Conservation (phyloP, 2,113 vertebrate genomes). For the Ptilonorhynchus violaceus region DNA sequence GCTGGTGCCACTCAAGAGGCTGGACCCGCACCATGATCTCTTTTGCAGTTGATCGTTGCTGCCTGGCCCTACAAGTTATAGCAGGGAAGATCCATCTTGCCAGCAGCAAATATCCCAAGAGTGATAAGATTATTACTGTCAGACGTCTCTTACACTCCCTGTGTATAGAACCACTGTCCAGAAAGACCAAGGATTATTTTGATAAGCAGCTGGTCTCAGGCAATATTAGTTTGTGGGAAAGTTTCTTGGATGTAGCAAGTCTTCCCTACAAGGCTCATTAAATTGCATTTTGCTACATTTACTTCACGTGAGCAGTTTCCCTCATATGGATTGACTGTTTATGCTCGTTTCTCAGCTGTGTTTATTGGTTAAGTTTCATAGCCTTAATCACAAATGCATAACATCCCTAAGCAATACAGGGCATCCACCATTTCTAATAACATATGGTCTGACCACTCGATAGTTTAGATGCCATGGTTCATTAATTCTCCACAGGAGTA, state of each 20-base stretch:
- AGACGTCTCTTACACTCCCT: not conserved
- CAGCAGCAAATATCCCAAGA: not conserved
- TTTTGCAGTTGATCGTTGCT: not conserved
- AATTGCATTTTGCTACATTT: conserved; percentile 53
- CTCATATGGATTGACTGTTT: conserved; percentile 4
- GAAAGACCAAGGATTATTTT: conserved; percentile 35
- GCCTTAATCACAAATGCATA: conserved; percentile 51
- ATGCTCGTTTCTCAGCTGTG: conserved; percentile 34
- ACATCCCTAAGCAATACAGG: conserved; percentile 40
- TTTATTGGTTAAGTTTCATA: conserved; percentile 58
- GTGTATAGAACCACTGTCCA: conserved; percentile 15
- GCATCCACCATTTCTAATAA: conserved; percentile 57
- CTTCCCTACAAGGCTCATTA: conserved; percentile 44
- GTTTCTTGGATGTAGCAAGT: conserved; percentile 27
- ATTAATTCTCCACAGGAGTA: conserved; percentile 72
- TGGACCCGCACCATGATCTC: not conserved
- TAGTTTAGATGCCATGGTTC: conserved; percentile 69
- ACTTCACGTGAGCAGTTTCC: conserved; percentile 10
- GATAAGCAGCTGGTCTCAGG: conserved; percentile 25
- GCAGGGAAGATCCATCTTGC: not conserved
- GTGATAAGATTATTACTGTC: not conserved
- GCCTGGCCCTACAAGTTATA: not conserved
- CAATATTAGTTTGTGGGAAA: conserved; percentile 30
- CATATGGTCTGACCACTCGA: conserved; percentile 57
- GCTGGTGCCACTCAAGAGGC: not conserved